Base-by-base conservation (phyloP, 2,797 vertebrate species). In the Bovichtus diacanthus region DNA sequence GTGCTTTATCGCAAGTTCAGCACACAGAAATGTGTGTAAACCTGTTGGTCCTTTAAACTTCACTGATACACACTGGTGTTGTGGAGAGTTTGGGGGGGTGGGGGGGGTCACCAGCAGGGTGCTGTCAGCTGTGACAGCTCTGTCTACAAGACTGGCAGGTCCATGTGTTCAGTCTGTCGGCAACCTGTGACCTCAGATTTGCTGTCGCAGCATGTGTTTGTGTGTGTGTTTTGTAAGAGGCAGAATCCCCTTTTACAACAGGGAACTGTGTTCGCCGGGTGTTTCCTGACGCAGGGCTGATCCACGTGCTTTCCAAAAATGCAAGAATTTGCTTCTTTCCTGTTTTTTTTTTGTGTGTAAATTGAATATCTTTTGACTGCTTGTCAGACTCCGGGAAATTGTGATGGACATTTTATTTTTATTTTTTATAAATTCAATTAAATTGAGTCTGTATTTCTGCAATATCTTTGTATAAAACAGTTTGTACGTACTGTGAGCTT, bases 121-220 rank as follows among this genome's bases (percentile, higher is more conserved):
- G 38, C 36, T 15, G 82, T 82, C 80, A 78, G 86, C 89, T 88
- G 88, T 69, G 86, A 83, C 78, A 38, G 62, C 53, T 82, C 82
- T 46, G 62, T 81, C 79, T 73, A 9, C 19, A 7, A 73, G 90
- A 93, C 66, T 85, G 90, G 83, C 89, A 87, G 87, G 9, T 70
- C 87, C 88, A 85, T 90, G 85, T 93, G 93, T 75, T 75, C 44
- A n/a, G 71, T 81, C 19, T 12, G 61, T 18, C 11, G 58, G 56
- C 81, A 87, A 93, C 89, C 88, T 86, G 36, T 87, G 88, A 94
- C 89, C 90, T 59, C 61, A 64, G 73, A 85, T 80, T 41, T 86
- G 83, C 82, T 74, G 76, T 68, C 23, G 38, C 70, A 78, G 84
- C 76, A 31, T 77, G 77, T 70, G 80, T 76, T 5, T 56, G 18